A percentile compares a stretch with the other conserved stretches of the same genome.
Evolutionary conservation across 2,888 invertebrate genomes (phyloP).

Genomic region (Ichneumoninae sp.): DNA sequence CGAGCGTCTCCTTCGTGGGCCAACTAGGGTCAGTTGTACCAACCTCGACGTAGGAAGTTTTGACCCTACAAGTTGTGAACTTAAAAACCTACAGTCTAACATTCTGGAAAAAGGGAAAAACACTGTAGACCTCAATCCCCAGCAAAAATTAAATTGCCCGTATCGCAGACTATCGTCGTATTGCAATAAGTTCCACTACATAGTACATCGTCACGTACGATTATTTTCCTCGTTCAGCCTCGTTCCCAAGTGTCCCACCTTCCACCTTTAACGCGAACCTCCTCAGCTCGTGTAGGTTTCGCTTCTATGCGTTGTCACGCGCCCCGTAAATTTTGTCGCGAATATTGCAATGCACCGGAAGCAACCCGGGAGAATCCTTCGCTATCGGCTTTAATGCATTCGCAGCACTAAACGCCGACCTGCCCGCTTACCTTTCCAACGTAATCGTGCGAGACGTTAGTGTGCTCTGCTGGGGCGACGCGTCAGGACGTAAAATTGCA

Average conservation of each 20-base stretch:
- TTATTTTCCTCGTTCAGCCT: background rate
- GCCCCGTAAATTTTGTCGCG: conserved; percentile 32
- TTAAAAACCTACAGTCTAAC: no score
- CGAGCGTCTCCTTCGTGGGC: background rate
- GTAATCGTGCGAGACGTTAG: conserved; percentile 52
- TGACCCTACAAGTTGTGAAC: no score
- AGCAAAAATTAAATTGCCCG: background rate
- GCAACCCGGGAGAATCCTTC: conserved; percentile 3
- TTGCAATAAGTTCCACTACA: background rate
- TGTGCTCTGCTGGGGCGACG: conserved; percentile 36
- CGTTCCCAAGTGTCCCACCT: background rate
- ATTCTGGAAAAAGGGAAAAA: background rate
- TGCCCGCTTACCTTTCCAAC: conserved; percentile 33
- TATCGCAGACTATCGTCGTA: background rate
- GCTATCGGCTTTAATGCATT: conserved; percentile 54
- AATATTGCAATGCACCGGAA: conserved; percentile 3
- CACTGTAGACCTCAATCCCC: background rate
- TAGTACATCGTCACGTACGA: background rate
- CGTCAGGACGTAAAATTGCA: conserved; percentile 53
- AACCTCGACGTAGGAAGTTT: background rate
- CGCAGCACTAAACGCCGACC: conserved; percentile 45
- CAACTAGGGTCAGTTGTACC: background rate
- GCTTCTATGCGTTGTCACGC: conserved; percentile 36
- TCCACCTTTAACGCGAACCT: background rate
- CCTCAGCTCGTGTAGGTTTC: background rate